Base-by-base conservation (phyloP, 2,888 invertebrate genomes). In the Synanthedon andrenaeformis region DNA sequence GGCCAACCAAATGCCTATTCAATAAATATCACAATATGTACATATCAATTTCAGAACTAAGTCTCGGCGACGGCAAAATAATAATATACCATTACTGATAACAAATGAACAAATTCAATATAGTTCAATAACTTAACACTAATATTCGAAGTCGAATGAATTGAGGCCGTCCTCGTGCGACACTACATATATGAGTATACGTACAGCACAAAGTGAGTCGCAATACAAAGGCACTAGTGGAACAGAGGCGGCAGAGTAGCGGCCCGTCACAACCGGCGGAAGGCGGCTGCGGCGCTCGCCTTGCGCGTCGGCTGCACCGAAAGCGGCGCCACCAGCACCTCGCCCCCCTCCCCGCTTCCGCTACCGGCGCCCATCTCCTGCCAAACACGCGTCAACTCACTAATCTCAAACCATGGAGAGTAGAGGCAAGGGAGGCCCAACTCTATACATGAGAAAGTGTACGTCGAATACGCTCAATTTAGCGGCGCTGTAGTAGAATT, bases 291-390 rank as follows among this genome's bases (percentile, higher is more conserved):
- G 65, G 91, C 89, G 78, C 91, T 91, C 66, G 92, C 91, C 89
- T 94, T 94, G 74, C 95, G 91, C 66, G 93, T 93, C 60, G 94
- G 94, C 82, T 95, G 95, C 74, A 94, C 94, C 56, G 95, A 94
- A 84, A 94, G 90, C 59, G 94, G 95, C 66, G 94, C 93, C 69
- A 92, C 90, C 70, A 93, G 82, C 74, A 91, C 88, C 62, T 90
- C 90, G 72, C 88, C 89, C 72, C 74, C 78, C 64, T 69, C 75
- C 88, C 88, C 69, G 82, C 88, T 65, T 82, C 86, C 70, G 82
- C 84, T 82, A 64, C 83, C 79, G 73, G 91, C 90, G 70, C 93
- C 94, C 85, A 93, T 89, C 79, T 93, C 94, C 93, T 94, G 89
- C 65, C 89, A 81, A 67, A 59, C 63, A 55, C 59, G 64, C 17